Conservation (phyloP, 2,797 vertebrate genomes). For the Pempheris klunzingeri region DNA sequence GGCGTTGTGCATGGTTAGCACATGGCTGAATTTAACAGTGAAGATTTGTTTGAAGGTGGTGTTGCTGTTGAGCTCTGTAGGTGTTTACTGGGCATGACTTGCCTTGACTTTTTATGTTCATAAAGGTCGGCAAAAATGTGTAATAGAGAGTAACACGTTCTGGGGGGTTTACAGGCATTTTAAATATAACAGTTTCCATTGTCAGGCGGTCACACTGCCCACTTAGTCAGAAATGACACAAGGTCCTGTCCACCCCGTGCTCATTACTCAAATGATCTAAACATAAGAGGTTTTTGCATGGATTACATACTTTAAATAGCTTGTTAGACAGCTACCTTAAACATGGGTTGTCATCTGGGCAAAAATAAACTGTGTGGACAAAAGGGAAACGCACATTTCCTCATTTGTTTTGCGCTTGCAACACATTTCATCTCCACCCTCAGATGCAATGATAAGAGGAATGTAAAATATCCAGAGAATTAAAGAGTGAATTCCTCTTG, state of each 20-base stretch:
- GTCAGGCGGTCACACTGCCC: conserved; percentile 2
- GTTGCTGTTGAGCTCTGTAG: conserved; percentile 29
- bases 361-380: conserved; percentile 44
- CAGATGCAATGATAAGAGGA: background rate
- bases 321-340: conserved; percentile 31
- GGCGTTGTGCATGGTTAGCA: conserved; percentile 58
- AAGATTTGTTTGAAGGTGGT: conserved; percentile 44
- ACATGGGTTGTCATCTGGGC: conserved; percentile 9
- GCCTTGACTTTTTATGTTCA: conserved; percentile 2
- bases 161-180: background rate
- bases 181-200: conserved; percentile 25
- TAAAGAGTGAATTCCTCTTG: background rate
- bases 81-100: conserved; percentile 37
- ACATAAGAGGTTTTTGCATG: background rate
- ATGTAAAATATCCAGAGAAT: background rate
- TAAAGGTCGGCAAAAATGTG: conserved; percentile 24
- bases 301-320: conserved; percentile 26
- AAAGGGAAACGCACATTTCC: conserved; percentile 40
- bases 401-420: conserved; percentile 15
- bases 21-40: conserved; percentile 49
- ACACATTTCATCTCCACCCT: background rate
- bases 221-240: conserved; percentile 34
- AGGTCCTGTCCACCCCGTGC: background rate
- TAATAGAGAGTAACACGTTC: background rate
- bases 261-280: conserved; percentile 38